A percentile compares a stretch with the other conserved stretches of the same genome.
Evolutionary conservation across 1,140 invertebrate genomes (phyloP).

Genomic region (Drosophila burlai): DNA sequence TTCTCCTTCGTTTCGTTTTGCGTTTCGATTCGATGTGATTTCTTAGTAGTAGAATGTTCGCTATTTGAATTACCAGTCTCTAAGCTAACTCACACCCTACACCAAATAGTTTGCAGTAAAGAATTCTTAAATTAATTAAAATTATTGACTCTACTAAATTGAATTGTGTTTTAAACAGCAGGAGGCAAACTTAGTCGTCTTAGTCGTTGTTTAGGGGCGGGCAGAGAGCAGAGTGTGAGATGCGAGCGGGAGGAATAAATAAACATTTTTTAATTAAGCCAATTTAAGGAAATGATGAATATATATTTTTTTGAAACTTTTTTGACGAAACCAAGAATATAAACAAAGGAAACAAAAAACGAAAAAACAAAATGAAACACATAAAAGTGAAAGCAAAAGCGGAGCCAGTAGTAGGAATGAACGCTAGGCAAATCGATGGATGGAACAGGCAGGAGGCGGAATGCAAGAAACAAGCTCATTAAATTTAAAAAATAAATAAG

Average conservation of each 20-base stretch:
- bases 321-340: slow-evolving; percentile 68
- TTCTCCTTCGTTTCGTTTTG: slow-evolving; percentile 37
- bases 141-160: slow-evolving; percentile 37
- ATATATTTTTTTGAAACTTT: slow-evolving; percentile 85
- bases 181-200: slow-evolving; percentile 44
- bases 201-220: slow-evolving; percentile 53
- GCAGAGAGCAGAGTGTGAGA: slow-evolving; percentile 34
- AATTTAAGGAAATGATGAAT: slow-evolving; percentile 78
- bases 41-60: slow-evolving; percentile 56
- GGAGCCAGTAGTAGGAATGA: slow-evolving; percentile 29
- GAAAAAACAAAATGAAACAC: slow-evolving; percentile 38
- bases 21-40: slow-evolving; percentile 53
- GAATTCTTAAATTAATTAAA: slow-evolving; percentile 46
- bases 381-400: slow-evolving; percentile 38
- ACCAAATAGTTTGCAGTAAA: slow-evolving; percentile 59
- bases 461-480: slow-evolving; percentile 67
- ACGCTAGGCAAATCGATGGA: slow-evolving; percentile 48
- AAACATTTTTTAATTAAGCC: slow-evolving; percentile 78
- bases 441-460: slow-evolving; percentile 25
- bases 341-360: slow-evolving; percentile 49
- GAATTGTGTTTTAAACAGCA: slow-evolving; percentile 62
- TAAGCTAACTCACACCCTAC: slow-evolving; percentile 27
- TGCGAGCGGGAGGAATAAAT: slow-evolving; percentile 48
- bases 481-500: slow-evolving; percentile 62
- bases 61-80: slow-evolving; percentile 44